Base-by-base conservation (phyloP, 2,888 invertebrate genomes). In the Drosophila lacicola region DNA sequence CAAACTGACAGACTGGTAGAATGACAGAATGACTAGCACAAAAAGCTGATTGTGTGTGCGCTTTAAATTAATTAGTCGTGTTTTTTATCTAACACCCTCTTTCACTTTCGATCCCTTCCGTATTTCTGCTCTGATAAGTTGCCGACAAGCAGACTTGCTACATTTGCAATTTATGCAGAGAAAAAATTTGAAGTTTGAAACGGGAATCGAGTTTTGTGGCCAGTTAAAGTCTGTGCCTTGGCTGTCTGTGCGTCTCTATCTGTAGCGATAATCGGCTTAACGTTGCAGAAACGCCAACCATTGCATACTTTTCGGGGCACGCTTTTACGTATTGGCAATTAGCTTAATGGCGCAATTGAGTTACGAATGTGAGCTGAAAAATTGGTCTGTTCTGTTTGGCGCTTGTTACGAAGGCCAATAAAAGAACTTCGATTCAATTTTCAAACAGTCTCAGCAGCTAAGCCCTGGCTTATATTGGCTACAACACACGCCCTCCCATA, bases 31-130 rank as follows among this genome's bases (percentile, higher is more conserved):
- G 62, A 51, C 74, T 64, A 67, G 69, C 57, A 57, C 46, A 64
- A 60, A 58, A 74, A 70, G 70, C 70, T 74, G 88, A 83, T 88
- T 88, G 77, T 63, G 61, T 53, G 47, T 67, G 65, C 64, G 62
- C 64, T 88, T 83, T 84, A 81, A 85, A 89, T 87, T 89, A 87
- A 89, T 85, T 85, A 89, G 88, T 74, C 56, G 49, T 63, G 66
- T 70, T 72, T 68, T 74, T 71, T 57, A 63, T 70, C 44, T 25
- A n/a, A 34, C 61, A 36, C 8, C 21, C 57, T 60, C 9, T 8
- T 13, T 25, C 21, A 10, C 25, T 36, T 37, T 39, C 42, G 8
- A 36, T 41, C 41, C 42, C 25, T 21, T 54, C 53, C 47, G 25
- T 41, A 14, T 44, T 54, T 42, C 61, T 17, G 21, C 49, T 51